Percentiles rank a stretch among this genome's conserved stretches.
Evolutionary conservation across 2,888 invertebrate species (phyloP).

Genomic region (Uloborus plumipes): DNA sequence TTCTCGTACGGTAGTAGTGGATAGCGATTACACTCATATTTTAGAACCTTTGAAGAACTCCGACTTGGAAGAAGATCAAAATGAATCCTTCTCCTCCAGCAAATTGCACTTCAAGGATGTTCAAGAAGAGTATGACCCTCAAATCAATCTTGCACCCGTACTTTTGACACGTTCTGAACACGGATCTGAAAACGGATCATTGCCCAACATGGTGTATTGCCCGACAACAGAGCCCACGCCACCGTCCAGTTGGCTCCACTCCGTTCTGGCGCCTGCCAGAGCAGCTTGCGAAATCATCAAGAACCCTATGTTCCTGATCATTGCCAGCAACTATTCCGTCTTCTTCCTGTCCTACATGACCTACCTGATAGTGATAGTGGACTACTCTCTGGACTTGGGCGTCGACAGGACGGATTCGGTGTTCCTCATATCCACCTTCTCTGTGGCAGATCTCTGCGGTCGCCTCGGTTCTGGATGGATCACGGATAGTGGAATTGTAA

Average conservation of each 20-base stretch:
- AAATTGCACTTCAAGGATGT: slow-evolving; percentile 29
- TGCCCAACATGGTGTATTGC: not conserved
- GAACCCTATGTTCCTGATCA: slow-evolving; percentile 59
- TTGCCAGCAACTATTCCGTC: slow-evolving; percentile 54
- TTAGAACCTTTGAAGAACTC: not conserved
- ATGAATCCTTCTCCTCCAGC: slow-evolving; percentile 12
- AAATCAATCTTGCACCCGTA: slow-evolving; percentile 36
- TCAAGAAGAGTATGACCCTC: slow-evolving; percentile 38
- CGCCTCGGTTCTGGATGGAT: slow-evolving; percentile 66
- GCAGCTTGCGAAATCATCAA: slow-evolving; percentile 32
- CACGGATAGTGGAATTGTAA: slow-evolving; percentile 57
- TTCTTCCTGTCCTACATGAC: slow-evolving; percentile 64
- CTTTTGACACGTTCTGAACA: not conserved
- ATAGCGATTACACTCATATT: not conserved
- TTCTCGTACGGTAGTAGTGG: too few species aligned
- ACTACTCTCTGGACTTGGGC: slow-evolving; percentile 64
- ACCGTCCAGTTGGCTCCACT: slow-evolving; percentile 1
- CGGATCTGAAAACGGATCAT: not conserved
- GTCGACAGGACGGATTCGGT: slow-evolving; percentile 55
- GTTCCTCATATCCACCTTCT: slow-evolving; percentile 64
- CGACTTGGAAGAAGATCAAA: slow-evolving; percentile 4
- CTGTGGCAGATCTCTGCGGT: slow-evolving; percentile 65
- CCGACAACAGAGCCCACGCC: too few species aligned
- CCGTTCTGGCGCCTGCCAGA: slow-evolving; percentile 28
- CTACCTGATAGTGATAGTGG: slow-evolving; percentile 65